These are phyloP conservation scores for Montipora foliosa DNA, from an alignment of 64 coral and sea anemone species.

Conservation along the genomic window DNA sequence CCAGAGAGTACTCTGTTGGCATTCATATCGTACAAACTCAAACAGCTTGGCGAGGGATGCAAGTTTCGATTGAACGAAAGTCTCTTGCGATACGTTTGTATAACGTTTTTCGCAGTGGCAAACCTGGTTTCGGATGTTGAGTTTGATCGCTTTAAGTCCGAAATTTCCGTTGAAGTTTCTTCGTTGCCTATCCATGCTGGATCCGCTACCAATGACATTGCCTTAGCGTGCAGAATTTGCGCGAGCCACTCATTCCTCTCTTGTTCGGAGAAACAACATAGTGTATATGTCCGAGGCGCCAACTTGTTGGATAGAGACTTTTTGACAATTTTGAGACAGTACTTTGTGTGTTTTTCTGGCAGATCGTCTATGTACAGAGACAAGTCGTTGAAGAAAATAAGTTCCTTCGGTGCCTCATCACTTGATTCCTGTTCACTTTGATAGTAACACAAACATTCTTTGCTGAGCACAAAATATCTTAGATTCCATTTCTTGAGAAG, in stretches of 20 bases:
- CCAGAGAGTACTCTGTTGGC: not conserved
- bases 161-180: not conserved
- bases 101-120: slow-evolving; percentile 8
- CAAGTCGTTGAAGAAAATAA: slow-evolving; percentile 96
- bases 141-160: not conserved
- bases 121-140: not conserved
- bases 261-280: slow-evolving; percentile 70
- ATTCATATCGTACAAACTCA: not conserved
- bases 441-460: slow-evolving; percentile 96
- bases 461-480: slow-evolving; percentile 88
- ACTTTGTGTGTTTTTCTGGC: slow-evolving; percentile 68
- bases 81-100: not conserved
- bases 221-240: slow-evolving; percentile 86
- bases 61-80: not conserved
- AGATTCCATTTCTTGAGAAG: slow-evolving; percentile 89
- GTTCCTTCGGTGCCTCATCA: slow-evolving; percentile 66
- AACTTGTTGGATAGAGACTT: slow-evolving; percentile 29
- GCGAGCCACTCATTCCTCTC: slow-evolving; percentile 88
- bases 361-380: slow-evolving; percentile 83
- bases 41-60: not conserved
- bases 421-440: slow-evolving; percentile 61
- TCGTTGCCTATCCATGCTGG: slow-evolving; percentile 60
- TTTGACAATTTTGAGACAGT: slow-evolving; percentile 87
- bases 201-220: slow-evolving; percentile 69
- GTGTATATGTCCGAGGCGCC: slow-evolving; percentile 36